Conservation (phyloP, 2,888 invertebrate genomes). For the Cataglyphis cursor region DNA sequence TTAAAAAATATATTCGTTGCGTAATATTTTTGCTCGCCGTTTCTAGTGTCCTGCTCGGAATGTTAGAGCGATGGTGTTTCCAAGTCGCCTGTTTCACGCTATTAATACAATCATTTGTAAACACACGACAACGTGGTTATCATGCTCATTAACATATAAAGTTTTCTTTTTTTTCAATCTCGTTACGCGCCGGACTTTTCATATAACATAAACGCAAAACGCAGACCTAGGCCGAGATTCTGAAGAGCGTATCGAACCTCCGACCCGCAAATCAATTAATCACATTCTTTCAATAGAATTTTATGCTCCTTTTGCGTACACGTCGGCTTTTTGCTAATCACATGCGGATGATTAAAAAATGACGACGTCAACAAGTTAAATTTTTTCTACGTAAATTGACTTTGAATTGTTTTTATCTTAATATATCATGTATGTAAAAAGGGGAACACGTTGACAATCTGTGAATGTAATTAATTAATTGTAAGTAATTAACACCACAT, state of each 20-base stretch:
- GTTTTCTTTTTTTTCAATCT: slow-evolving; percentile 62
- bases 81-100: slow-evolving; percentile 53
- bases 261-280: slow-evolving; percentile 73
- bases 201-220: slow-evolving; percentile 63
- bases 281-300: slow-evolving; percentile 59
- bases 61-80: slow-evolving; percentile 52
- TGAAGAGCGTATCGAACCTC: slow-evolving; percentile 70
- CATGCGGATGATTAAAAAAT: slow-evolving; percentile 21
- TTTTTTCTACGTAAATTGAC: slow-evolving; percentile 27
- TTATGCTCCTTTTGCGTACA: slow-evolving; percentile 56
- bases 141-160: slow-evolving; percentile 56
- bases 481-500: neutral
- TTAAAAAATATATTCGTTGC: slow-evolving; percentile 62
- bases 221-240: slow-evolving; percentile 69
- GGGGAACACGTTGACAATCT: neutral
- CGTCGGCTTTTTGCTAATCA: slow-evolving; percentile 39
- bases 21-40: slow-evolving; percentile 52
- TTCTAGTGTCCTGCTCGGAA: slow-evolving; percentile 34
- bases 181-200: slow-evolving; percentile 46
- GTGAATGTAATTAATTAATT: neutral
- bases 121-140: slow-evolving; percentile 42
- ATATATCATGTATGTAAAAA: slow-evolving; percentile 6
- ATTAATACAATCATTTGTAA: slow-evolving; percentile 72
- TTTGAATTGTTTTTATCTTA: slow-evolving; percentile 32
- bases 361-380: slow-evolving; percentile 29